Percentiles rank a stretch among this genome's conserved stretches.
phyloP scores from a whole-genome alignment of 2,113 vertebrate species.

The Laticauda colubrina region DNA sequence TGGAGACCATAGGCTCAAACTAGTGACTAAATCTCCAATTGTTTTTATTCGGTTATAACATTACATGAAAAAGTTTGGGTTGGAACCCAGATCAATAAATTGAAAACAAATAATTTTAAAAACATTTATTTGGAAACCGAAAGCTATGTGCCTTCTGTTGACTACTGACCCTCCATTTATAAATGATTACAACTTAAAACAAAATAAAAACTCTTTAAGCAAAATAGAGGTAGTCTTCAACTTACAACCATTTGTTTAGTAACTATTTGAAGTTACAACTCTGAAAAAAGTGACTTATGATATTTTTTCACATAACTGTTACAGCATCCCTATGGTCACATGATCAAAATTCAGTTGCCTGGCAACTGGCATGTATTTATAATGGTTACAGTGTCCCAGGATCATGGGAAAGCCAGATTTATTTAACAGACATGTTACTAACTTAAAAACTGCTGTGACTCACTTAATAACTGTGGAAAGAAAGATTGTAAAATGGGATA shows the following conservation, averaged over 20 bases:
- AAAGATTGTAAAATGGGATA: not conserved
- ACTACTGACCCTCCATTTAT: not conserved
- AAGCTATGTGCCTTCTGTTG: not conserved
- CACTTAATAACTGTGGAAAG: not conserved
- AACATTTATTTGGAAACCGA: not conserved
- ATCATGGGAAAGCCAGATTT: not conserved
- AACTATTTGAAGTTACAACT: not conserved
- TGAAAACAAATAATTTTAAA: not conserved
- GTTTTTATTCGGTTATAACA: not conserved
- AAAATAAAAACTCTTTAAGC: not conserved
- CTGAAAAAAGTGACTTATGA: not conserved
- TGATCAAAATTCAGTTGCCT: not conserved
- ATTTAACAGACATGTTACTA: not conserved
- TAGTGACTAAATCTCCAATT: not conserved
- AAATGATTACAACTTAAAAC: not conserved
- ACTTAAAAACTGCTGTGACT: not conserved
- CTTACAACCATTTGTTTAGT: not conserved
- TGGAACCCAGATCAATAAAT: not conserved
- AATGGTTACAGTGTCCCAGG: too few relatives aligned
- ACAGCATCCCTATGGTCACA: not conserved
- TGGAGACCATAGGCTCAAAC: not conserved
- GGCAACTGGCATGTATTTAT: too few relatives aligned
- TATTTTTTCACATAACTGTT: not conserved
- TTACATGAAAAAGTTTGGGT: not conserved
- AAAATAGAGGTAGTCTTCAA: not conserved